Percentiles rank a stretch among this genome's conserved stretches.
Evolutionary conservation across 2,797 vertebrate genomes (phyloP).

Genomic region (Trachurus trachurus): DNA sequence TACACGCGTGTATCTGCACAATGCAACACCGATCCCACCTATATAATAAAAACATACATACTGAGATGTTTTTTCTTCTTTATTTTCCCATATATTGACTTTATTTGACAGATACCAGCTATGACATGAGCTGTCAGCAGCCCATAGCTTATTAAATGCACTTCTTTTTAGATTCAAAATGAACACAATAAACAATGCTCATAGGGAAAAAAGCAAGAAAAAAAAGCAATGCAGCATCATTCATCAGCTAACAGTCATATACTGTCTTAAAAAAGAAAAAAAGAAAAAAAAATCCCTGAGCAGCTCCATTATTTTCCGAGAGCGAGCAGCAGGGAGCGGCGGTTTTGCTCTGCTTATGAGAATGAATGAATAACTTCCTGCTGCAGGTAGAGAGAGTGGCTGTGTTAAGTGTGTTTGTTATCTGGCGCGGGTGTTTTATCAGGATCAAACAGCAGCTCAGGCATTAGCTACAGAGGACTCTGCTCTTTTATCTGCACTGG

Average conservation of each 20-base stretch:
- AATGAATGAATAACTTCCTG: constrained; percentile 83
- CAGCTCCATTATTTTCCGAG: constrained; percentile 10
- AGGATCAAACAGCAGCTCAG: constrained; percentile 87
- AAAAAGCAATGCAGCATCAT: neutral
- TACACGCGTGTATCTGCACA: neutral
- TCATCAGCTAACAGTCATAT: neutral
- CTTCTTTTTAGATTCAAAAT: neutral
- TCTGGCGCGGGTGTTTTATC: constrained; percentile 79
- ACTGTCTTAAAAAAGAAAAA: neutral
- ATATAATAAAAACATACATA: too few relatives aligned
- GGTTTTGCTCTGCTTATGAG: constrained; percentile 62
- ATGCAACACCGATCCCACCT: neutral
- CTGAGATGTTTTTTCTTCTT: neutral
- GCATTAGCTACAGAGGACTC: constrained; percentile 73
- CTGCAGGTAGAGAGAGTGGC: constrained; percentile 45
- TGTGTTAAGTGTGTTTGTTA: constrained; percentile 68
- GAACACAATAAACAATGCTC: neutral
- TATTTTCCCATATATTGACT: neutral
- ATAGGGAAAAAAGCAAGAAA: neutral
- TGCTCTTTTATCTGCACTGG: constrained; percentile 71
- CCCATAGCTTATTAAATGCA: neutral
- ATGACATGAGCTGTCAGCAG: neutral
- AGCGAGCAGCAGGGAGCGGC: constrained; percentile 58
- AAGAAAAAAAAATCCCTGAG: neutral
- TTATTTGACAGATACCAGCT: neutral